Evolutionary conservation across 2,888 invertebrate genomes (phyloP).

Genomic region (Pammene aurita): DNA sequence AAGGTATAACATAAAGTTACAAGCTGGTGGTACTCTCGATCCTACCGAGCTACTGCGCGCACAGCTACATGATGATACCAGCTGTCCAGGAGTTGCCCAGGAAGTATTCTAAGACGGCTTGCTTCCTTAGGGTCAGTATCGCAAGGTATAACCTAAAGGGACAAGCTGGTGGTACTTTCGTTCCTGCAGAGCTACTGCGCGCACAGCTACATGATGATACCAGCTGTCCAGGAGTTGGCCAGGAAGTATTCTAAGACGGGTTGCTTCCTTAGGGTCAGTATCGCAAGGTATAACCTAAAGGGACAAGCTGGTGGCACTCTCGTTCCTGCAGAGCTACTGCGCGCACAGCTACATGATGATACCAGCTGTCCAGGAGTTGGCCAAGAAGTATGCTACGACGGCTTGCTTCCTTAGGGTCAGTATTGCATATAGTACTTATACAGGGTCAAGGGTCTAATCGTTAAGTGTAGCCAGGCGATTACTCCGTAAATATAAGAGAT

Average conservation of each 20-base stretch:
- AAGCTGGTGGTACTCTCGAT: no score
- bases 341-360: neutral
- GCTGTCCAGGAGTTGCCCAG: no score
- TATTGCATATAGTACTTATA: neutral
- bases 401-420: neutral
- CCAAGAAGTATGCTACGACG: neutral
- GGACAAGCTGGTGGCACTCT: neutral
- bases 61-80: no score
- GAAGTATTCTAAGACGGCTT: no score
- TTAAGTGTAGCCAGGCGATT: no score
- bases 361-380: neutral
- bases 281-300: neutral
- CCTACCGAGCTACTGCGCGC: no score
- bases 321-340: neutral
- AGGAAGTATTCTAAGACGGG: neutral
- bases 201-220: constrained; percentile 18
- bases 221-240: neutral
- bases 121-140: no score
- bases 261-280: neutral
- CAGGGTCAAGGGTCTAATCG: neutral
- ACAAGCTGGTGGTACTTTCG: neutral
- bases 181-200: constrained; percentile 13
- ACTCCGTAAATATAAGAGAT: no score
- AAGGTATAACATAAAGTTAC: no score
- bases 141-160: no score